Conservation (phyloP, 2,113 vertebrate genomes). For the Sciurus niger region DNA sequence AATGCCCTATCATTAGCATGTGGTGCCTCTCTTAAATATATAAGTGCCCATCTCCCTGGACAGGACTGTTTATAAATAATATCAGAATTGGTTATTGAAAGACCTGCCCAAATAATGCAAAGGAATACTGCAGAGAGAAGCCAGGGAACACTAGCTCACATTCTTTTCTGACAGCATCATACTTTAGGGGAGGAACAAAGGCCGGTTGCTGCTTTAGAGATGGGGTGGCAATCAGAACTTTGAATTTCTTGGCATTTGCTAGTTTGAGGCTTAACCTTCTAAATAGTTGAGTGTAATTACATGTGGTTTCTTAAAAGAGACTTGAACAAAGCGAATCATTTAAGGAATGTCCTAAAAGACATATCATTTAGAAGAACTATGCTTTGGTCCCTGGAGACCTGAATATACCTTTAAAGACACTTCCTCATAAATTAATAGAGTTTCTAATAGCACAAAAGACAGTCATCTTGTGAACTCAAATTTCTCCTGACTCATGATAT, state of each 20-base stretch:
- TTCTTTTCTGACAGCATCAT: conserved; percentile 69
- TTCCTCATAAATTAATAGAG: conserved; percentile 66
- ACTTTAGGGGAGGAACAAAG: conserved; percentile 67
- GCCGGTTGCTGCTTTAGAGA: not conserved
- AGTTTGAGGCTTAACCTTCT: conserved; percentile 78
- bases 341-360: conserved; percentile 77
- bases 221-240: conserved; percentile 63
- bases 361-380: conserved; percentile 67
- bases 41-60: conserved; percentile 54
- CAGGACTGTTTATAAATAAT: conserved; percentile 64
- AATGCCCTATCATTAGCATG: conserved; percentile 66
- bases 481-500: conserved; percentile 77
- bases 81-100: conserved; percentile 75
- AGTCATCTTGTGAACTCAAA: conserved; percentile 70
- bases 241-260: conserved; percentile 68
- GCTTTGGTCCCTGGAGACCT: conserved; percentile 70
- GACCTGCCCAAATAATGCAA: conserved; percentile 71
- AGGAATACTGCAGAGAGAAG: conserved; percentile 74
- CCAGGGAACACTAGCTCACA: conserved; percentile 43
- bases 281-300: conserved; percentile 79
- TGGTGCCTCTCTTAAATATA: conserved; percentile 11
- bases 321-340: conserved; percentile 75
- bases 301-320: conserved; percentile 82
- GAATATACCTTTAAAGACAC: conserved; percentile 73
- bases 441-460: conserved; percentile 69